Evolutionary conservation across 2,888 invertebrate species (phyloP), one percentile per base, ranked within the genome.

Genomic region (Ceraclea dissimilis): DNA sequence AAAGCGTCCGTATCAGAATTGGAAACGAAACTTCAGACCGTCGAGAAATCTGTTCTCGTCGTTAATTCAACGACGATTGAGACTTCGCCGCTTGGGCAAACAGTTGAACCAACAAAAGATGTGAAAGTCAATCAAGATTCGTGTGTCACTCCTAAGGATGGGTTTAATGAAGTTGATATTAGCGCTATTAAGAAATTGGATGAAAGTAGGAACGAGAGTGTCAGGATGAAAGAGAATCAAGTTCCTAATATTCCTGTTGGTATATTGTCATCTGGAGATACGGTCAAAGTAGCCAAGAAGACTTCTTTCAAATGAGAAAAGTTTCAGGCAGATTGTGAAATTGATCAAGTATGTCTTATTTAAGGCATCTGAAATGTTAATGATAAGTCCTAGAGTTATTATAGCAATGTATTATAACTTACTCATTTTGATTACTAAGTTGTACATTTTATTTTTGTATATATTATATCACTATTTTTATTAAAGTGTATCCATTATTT

Each of bases 1-100:
- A 54, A 48, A 5, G 61, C 62, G 4, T 33, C 51, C 2, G 33
- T 58, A 10, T 60, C 59, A 1, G 56, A 62, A 19, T 43, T 62
- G 44, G 54, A 60, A 33, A 60, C 59, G 5, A 60, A 58, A 52
- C n/a, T 60, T 18, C 52, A 48, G 43, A 26, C 56, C 2, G 49
- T 47, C 2, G 60, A 60, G 20, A 52, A 55, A 22, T 48, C 39
- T 2, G 17, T 53, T 10, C 39, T 51, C 11, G 18, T 26, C 19
- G 17, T 48, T 17, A 56, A 51, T 16, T 11, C 26, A 17, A 48
- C 49, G 1, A 43, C n/a, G 6, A 6, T 39, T 6, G 56, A 52
- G 13, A 19, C 13, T 2, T 4, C 2, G 10, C 43, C 20, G 10
- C n/a, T n/a, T n/a, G 26, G 21, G 17, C 17, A 33, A 13, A 33